Evolutionary conservation across 2,113 vertebrate species (phyloP).

Genomic region (Tetrao urogallus): DNA sequence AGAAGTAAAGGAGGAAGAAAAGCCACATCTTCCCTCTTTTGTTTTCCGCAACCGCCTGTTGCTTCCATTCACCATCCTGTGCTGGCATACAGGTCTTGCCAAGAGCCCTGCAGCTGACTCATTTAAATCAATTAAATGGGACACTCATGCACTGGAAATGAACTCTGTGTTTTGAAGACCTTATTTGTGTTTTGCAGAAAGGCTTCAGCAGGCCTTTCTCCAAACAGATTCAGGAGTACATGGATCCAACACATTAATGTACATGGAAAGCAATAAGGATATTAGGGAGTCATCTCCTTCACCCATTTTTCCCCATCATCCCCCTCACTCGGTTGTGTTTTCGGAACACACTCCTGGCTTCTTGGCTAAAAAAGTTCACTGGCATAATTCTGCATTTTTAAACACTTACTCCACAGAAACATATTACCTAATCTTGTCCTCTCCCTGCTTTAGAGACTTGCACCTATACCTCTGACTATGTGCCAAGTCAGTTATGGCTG

Average conservation of each 20-base stretch:
- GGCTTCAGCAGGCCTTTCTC: not conserved
- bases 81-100: not conserved
- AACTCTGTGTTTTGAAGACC: not conserved
- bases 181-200: not conserved
- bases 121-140: fast-evolving
- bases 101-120: not conserved
- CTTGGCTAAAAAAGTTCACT: not conserved
- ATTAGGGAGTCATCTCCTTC: not conserved
- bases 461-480: not conserved
- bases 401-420: not conserved
- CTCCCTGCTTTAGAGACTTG: not conserved
- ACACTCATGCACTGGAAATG: not conserved
- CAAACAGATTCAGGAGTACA: not conserved
- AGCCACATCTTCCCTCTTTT: not conserved
- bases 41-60: not conserved
- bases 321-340: not conserved
- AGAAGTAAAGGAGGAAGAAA: not conserved
- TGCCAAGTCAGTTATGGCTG: not conserved
- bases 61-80: fast-evolving
- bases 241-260: not conserved
- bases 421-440: not conserved
- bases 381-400: not conserved
- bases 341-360: not conserved
- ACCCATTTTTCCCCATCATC: not conserved
- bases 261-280: not conserved